Evolutionary conservation across 2,113 vertebrate genomes (phyloP), one percentile per base, ranked within the genome.

Genomic region (Laterallus jamaicensis): DNA sequence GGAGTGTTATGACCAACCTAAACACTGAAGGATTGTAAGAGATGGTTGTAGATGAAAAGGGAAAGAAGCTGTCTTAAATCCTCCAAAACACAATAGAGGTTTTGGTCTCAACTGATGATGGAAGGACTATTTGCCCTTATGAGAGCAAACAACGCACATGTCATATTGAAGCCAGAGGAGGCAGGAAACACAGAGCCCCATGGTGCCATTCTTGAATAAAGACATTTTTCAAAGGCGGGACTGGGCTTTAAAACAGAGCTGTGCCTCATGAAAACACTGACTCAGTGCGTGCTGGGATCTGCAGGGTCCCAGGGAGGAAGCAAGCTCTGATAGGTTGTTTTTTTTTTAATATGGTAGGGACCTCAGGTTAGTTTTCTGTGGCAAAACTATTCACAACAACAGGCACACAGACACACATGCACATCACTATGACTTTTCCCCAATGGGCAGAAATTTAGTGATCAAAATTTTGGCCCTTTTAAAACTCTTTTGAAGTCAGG

Each of bases 401-500:
- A 75, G 17, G 42, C 16, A 68, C 8, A 49, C 15, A 64, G 5
- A 24, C 24, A 32, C 8, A 82, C 6, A 32, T 9, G 15, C 10
- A 32, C 37, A 52, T 74, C 29, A 32, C 55, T 21, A 11, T 40
- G 66, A 58, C 49, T 92, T 92, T 76, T 94, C 73, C 77, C 54
- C 69, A 68, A 68, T 10, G 39, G 49, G 44, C 20, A 62, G 62
- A 92, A 92, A 82, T 69, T 26, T 60, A 79, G 77, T 29, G 62
- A 91, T 91, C 68, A 83, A 77, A 67, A 75, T 81, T 70, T 88
- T 78, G 82, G 25, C 58, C 82, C 55, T 86, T 90, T 94, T 40
- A 42, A 93, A 93, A 70, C 6, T 42, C 12, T 32, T 96, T 94
- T 96, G 95, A 97, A 89, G 80, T 90, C 49, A 69, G 88, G 79